Evolutionary conservation across 1,140 invertebrate genomes (phyloP), one percentile per base, ranked within the genome.

Genomic region (Conus ventricosus): DNA sequence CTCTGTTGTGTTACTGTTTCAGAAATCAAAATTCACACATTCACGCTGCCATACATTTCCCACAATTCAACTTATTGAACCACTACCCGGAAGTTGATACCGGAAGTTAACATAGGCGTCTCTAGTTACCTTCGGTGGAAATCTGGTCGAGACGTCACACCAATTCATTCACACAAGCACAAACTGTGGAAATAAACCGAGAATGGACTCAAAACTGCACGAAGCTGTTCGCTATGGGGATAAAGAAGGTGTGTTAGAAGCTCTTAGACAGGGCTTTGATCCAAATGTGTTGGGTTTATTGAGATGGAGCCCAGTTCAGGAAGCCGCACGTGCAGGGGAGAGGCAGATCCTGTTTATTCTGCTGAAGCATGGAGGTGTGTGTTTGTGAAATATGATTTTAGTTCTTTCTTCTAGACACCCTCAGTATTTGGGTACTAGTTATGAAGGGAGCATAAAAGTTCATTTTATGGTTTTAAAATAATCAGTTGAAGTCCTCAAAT

Each of bases 261-360:
- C 93, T 23, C 88, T 94, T 4, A 86, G 89, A 54, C 90, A 94
- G 81, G 90, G 92, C 15, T 92, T 91, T 87, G 92, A 94, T 87
- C 92, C 93, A 0, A 94, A 94, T 90, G 81, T 92, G 51, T 92
- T 94, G 88, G 94, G 94, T 17, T 71, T 93, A 76, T 93, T 93
- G 85, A 91, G 91, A 83, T 94, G 94, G 94, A 93, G 89, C 86
- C 88, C 93, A 17, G 90, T 94, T 55, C 94, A 94, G 87, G 94
- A 94, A 86, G 94, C 94, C n/a, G 89, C 92, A 4, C 89, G 89
- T 57, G 92, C 92, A 90, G 94, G 94, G 82, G 93, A 94, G n/a
- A 87, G 81, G 23, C 92, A 94, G 51, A 94, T 94, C 55, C 83
- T 94, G 0, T 88, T 88, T 55, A 81, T 92, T 23, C 89, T 94